Evolutionary conservation across 2,113 vertebrate species (phyloP).

Genomic region (Onychostoma macrolepis): DNA sequence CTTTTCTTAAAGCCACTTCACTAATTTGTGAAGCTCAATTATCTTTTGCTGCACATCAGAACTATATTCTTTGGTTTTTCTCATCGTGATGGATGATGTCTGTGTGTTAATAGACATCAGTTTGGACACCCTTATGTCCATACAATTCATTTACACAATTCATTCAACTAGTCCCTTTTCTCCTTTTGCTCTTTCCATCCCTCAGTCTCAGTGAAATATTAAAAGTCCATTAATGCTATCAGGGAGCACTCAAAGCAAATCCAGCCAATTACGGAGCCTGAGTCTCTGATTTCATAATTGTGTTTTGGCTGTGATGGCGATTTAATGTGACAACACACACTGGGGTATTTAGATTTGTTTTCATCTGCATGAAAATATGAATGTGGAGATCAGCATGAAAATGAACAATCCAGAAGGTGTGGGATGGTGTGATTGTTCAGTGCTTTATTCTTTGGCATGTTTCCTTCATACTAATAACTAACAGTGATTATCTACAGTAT

Average conservation of each 20-base stretch:
- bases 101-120: background rate
- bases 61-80: too few species aligned
- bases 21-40: too few species aligned
- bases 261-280: conserved; percentile 38
- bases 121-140: background rate
- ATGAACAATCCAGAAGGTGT: background rate
- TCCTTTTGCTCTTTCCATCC: conserved; percentile 26
- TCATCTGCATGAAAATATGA: background rate
- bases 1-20: too few species aligned
- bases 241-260: conserved; percentile 31
- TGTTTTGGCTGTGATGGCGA: conserved; percentile 23
- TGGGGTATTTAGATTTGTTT: background rate
- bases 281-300: conserved; percentile 33
- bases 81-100: too few species aligned
- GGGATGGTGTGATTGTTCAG: background rate
- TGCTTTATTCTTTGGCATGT: background rate
- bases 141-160: conserved; percentile 35
- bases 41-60: too few species aligned
- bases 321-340: conserved; percentile 19
- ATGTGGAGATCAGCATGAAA: background rate
- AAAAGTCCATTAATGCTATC: conserved; percentile 46
- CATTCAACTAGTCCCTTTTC: conserved; percentile 42
- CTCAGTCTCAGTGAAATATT: conserved; percentile 40
- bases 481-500: background rate
- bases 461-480: background rate